phyloP scores from a whole-genome alignment of 1,140 invertebrate genomes.

The Paramacrobiotus metropolitanus region DNA sequence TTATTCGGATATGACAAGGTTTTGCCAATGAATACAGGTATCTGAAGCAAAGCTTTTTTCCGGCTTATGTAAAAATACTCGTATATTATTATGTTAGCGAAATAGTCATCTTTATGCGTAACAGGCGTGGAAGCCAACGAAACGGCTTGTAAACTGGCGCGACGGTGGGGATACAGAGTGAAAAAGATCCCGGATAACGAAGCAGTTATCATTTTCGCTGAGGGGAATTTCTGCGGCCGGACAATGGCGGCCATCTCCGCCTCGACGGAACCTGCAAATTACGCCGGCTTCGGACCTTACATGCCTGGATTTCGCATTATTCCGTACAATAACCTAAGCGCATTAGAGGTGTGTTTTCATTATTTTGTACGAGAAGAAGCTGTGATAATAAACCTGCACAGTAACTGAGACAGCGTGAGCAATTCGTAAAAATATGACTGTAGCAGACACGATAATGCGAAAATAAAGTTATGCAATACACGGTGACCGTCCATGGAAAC shows the following conservation, averaged over 20 bases:
- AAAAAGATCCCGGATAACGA: conserved; percentile 70
- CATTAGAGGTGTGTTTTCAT: conserved; percentile 40
- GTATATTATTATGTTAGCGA: neutral
- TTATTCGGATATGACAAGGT: conserved; percentile 82
- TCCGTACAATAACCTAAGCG: conserved; percentile 62
- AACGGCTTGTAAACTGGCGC: conserved; percentile 70
- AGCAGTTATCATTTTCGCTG: conserved; percentile 73
- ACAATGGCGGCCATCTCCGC: conserved; percentile 77
- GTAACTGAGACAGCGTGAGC: too few relatives aligned
- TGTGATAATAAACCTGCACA: too few relatives aligned
- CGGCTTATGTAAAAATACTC: neutral
- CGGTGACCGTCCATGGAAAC: too few relatives aligned
- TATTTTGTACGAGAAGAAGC: neutral
- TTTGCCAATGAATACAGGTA: conserved; percentile 87
- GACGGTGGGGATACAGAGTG: conserved; percentile 75
- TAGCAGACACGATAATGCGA: too few relatives aligned
- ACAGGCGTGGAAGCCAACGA: conserved; percentile 83
- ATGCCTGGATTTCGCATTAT: conserved; percentile 77
- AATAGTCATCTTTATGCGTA: neutral
- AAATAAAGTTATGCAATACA: too few relatives aligned
- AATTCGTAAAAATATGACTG: too few relatives aligned
- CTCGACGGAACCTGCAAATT: conserved; percentile 70
- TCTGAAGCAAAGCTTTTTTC: too few relatives aligned
- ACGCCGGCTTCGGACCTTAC: conserved; percentile 69
- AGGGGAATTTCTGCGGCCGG: conserved; percentile 92